Percentiles rank a stretch among this genome's conserved stretches.
These are phyloP conservation scores for Masticophis lateralis DNA, from an alignment of 2,797 vertebrate species.

Conservation along the genomic window DNA sequence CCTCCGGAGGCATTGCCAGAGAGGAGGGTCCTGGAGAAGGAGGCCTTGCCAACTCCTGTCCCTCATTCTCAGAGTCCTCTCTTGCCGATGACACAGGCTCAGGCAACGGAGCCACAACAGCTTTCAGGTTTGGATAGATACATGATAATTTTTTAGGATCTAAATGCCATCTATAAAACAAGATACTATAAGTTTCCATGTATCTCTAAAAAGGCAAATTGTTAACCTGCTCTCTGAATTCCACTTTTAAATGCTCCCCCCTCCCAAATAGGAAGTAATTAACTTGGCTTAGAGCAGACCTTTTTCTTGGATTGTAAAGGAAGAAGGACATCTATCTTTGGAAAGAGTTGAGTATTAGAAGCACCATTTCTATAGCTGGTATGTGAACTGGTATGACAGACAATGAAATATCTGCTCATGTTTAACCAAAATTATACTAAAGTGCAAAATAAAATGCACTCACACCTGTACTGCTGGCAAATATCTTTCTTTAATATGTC, in stretches of 20 bases:
- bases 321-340: neutral
- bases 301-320: neutral
- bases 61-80: no score
- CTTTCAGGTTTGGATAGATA: no score
- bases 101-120: no score
- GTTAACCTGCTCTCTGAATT: constrained; percentile 17
- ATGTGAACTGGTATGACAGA: neutral
- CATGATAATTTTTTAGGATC: no score
- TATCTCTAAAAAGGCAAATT: constrained; percentile 11
- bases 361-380: neutral
- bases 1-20: no score
- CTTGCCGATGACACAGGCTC: no score
- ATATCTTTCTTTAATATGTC: neutral
- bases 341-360: neutral
- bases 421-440: neutral
- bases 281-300: neutral
- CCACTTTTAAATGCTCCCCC: neutral
- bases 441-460: neutral
- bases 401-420: neutral
- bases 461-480: neutral
- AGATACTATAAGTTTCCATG: constrained; percentile 6
- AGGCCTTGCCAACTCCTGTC: no score
- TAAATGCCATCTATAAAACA: neutral
- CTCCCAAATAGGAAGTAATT: constrained; percentile 9
- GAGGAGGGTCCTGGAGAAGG: no score